Conservation (phyloP, 1,140 invertebrate genomes). For the Drosophila cardini region DNA sequence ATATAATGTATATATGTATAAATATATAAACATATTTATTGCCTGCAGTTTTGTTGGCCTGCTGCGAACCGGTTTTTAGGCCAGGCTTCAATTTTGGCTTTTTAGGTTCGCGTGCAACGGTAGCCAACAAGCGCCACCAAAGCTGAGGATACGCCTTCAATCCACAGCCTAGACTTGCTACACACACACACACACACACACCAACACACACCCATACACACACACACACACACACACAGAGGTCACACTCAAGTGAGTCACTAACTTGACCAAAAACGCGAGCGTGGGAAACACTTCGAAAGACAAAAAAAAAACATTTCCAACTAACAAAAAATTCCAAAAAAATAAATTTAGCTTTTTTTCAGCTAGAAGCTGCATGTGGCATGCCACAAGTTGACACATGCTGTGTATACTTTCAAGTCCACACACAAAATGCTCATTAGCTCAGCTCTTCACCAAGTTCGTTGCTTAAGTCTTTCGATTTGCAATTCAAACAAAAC, state of each 20-base stretch:
- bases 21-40: too few relatives aligned
- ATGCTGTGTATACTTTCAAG: neutral
- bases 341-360: neutral
- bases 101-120: slow-evolving; percentile 68
- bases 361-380: slow-evolving; percentile 8
- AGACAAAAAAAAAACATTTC: neutral
- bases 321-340: too few relatives aligned
- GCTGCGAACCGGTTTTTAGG: slow-evolving; percentile 51
- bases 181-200: slow-evolving; percentile 17
- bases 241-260: neutral
- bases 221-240: neutral
- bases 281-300: slow-evolving; percentile 33
- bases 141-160: slow-evolving; percentile 37
- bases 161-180: slow-evolving; percentile 57
- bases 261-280: slow-evolving; percentile 29
- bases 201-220: neutral
- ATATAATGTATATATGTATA: slow-evolving; percentile 1
- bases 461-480: slow-evolving; percentile 78
- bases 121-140: slow-evolving; percentile 75
- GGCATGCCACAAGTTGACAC: neutral
- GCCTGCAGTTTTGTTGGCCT: slow-evolving; percentile 23
- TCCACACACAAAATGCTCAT: slow-evolving; percentile 17
- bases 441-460: slow-evolving; percentile 33
- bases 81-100: slow-evolving; percentile 35
- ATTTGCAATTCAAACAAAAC: slow-evolving; percentile 7